Evolutionary conservation across 1,140 invertebrate genomes (phyloP), one percentile per base, ranked within the genome.

Genomic region (Yoshiicerus persimilis): DNA sequence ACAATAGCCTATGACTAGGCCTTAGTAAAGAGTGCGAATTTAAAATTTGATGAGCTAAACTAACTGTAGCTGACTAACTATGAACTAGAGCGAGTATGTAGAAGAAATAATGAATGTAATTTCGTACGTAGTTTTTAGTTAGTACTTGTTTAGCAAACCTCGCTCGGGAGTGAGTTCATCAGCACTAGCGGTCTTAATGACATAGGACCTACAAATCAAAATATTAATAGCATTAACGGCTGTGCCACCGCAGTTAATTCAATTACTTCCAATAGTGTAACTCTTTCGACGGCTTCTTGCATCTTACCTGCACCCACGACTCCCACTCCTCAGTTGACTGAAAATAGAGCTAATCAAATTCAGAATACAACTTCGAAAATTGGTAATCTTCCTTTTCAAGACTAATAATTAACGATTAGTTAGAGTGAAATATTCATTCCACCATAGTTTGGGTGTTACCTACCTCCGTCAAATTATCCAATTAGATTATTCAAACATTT

Each of bases 161-260:
- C 75, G 75, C 75, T 80, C 75, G 75, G 75, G 75, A 34, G 66
- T 84, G 38, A 90, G 88, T 85, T 90, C 83, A 87, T 89, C 90
- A 62, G 88, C 90, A 88, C 88, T 89, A 47, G 47, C 84, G 23
- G 88, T 87, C 83, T 88, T 0, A 34, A 38, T 36, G 38, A 32
- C 1, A 13, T 16, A 2, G n/a, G 27, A 4, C 36, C 32, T 36
- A 80, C 30, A 2, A 34, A n/a, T 30, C 64, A 70, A 30, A 25
- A 70, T 38, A n/a, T 36, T 38, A 38, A 32, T 10, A 34, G 20
- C 4, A 38, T 80, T 6, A 36, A 6, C 32, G 38, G 23, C 38
- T 80, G 32, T 36, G 30, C 32, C 3, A 80, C 75, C 2, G 30
- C 70, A 1, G 64, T 66, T 66, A 66, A 30, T 66, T 11, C 23